These are phyloP conservation scores for Pherbina coryleti DNA, from an alignment of 2,888 invertebrate species.

Conservation along the genomic window DNA sequence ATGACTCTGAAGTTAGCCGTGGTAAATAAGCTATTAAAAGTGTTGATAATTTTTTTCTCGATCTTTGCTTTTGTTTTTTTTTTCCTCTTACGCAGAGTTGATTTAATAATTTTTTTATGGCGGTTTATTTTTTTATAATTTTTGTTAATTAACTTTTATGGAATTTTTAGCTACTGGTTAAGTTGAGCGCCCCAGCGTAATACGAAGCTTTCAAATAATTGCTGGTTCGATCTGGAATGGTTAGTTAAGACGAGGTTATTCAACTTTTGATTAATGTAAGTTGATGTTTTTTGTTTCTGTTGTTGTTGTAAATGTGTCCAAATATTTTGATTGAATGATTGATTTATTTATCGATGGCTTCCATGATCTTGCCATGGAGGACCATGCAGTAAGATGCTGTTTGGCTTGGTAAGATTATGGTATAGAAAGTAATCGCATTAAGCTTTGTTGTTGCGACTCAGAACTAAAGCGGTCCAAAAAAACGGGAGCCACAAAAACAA, in stretches of 20 bases:
- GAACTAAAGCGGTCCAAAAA: too few relatives aligned
- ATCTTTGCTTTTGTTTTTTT: conserved; percentile 35
- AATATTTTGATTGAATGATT: conserved; percentile 29
- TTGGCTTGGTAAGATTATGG: not conserved
- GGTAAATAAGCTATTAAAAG: conserved; percentile 64
- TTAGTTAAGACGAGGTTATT: conserved; percentile 30
- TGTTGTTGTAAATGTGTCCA: not conserved
- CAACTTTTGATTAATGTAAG: conserved; percentile 33
- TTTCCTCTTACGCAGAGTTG: not conserved
- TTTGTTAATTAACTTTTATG: conserved; percentile 64
- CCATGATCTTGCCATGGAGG: not conserved
- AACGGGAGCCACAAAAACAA: too few relatives aligned
- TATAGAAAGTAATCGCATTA: not conserved
- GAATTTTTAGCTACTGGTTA: conserved; percentile 60
- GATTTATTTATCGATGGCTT: not conserved
- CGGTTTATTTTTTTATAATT: conserved; percentile 38
- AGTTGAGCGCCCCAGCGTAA: conserved; percentile 37
- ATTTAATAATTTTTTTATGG: conserved; percentile 27
- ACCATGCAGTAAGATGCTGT: not conserved
- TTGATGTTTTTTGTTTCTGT: not conserved
- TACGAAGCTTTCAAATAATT: conserved; percentile 8
- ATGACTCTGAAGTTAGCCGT: conserved; percentile 37
- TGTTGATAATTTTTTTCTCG: conserved; percentile 37
- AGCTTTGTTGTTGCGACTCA: too few relatives aligned
- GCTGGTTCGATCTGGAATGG: not conserved